phyloP scores from a whole-genome alignment of 1,140 invertebrate species.

The Agrilus planipennis region DNA sequence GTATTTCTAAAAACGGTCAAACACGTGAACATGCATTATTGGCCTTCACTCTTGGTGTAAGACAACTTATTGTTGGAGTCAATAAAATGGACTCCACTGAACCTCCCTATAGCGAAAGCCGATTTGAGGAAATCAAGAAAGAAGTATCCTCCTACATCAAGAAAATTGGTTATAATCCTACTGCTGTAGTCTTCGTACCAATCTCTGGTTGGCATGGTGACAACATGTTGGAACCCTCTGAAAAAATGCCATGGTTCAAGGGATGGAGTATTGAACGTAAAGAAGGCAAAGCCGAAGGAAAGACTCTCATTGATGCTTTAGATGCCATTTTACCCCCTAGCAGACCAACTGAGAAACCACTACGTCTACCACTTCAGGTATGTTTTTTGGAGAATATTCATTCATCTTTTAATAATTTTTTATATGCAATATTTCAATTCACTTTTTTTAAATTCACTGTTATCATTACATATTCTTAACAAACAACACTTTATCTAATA shows the following conservation, averaged over 20 bases:
- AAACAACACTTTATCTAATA: too few relatives aligned
- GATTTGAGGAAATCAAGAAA: conserved; percentile 87
- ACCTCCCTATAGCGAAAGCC: conserved; percentile 71
- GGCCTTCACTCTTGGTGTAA: conserved; percentile 88
- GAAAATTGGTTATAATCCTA: conserved; percentile 91
- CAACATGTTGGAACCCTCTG: conserved; percentile 78
- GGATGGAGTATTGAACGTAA: conserved; percentile 80
- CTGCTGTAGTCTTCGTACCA: conserved; percentile 81
- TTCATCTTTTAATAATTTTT: too few relatives aligned
- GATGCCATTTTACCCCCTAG: conserved; percentile 77
- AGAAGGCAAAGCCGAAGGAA: conserved; percentile 70
- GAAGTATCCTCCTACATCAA: conserved; percentile 87
- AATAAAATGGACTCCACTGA: conserved; percentile 96
- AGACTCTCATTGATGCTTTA: conserved; percentile 77
- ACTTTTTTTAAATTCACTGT: too few relatives aligned
- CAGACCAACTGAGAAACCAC: conserved; percentile 79
- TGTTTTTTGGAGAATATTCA: too few relatives aligned
- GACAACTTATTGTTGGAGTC: conserved; percentile 87
- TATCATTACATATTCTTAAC: too few relatives aligned
- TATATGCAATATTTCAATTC: too few relatives aligned
- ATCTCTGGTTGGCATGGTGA: conserved; percentile 92
- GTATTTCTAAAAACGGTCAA: conserved; percentile 92
- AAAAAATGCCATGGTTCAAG: conserved; percentile 83
- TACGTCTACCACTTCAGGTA: conserved; percentile 76
- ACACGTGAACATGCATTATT: conserved; percentile 88